Base-by-base conservation (phyloP, 2,888 invertebrate species). In the Agrilus cyanescens region DNA sequence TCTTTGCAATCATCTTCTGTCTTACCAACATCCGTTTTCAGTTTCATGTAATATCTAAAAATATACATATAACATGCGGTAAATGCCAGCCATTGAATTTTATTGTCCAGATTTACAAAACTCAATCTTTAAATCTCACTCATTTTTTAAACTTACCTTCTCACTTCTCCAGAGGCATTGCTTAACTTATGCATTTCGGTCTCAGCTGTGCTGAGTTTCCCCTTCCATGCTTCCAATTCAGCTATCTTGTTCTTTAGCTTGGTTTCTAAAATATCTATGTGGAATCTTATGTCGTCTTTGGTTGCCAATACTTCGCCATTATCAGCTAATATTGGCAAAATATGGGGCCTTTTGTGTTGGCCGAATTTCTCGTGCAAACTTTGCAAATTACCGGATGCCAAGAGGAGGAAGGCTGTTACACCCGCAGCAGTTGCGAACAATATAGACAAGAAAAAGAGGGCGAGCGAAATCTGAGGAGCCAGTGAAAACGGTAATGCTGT, bases 271-370 rank as follows among this genome's bases (percentile, higher is more conserved):
- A 56, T 49, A 12, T 58, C 57, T 37, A 65, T 31, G 38, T 62
- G 59, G 20, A 54, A 53, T 32, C 61, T 60, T 38, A 65, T 34
- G 18, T 65, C 63, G 43, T 62, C 62, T 2, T 58, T 55, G 1
- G 57, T 54, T 29, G 57, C 53, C 4, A 62, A 51, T 2, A 62
- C 38, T 13, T 43, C 44, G 6, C 51, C 52, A 18, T 50, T 44
- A 32, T 41, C 33, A 12, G 46, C 52, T 37, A 44, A 44, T 14
- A 63, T 49, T 8, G 63, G 62, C 4, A 61, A 38, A 32, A 3
- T 10, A 10, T 1, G 25, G 10, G 25, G 4, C 10, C 4, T 25
- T 10, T 25, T 25, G 10, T 10, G 8, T 2, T 34, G 47, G 1
- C 16, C 34, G 43, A 54, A 47, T 7, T 45, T 45, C 10, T 50